phyloP scores from a whole-genome alignment of 2,888 invertebrate genomes.

The Schizaphis graminum region DNA sequence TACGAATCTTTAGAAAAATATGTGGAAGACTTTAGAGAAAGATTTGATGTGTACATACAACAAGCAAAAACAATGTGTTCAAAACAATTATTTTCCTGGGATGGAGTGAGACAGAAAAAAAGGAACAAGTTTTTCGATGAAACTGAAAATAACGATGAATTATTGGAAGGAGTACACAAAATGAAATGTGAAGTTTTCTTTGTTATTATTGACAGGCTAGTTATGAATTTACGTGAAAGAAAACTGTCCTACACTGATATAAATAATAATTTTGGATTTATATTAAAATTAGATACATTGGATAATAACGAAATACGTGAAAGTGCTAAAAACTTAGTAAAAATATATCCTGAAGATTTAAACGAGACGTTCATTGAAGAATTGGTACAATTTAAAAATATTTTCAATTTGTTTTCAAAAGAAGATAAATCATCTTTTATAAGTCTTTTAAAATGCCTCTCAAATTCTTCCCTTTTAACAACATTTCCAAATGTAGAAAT shows the following conservation, averaged over 20 bases:
- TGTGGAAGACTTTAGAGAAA: constrained; percentile 30
- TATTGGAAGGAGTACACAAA: constrained; percentile 26
- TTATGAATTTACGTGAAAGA: constrained; percentile 38
- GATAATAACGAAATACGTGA: background rate
- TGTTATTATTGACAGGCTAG: constrained; percentile 10
- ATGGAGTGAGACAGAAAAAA: background rate
- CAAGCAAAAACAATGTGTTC: constrained; percentile 25
- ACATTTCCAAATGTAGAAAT: constrained; percentile 6
- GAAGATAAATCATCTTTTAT: constrained; percentile 14
- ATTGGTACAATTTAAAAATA: constrained; percentile 24
- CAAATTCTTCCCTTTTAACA: constrained; percentile 9
- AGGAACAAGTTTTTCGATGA: constrained; percentile 29
- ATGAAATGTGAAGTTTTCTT: constrained; percentile 31
- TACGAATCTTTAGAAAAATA: constrained; percentile 15
- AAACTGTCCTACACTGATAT: constrained; percentile 35
- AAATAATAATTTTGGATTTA: constrained; percentile 40
- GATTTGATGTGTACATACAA: constrained; percentile 31
- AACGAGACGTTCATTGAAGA: constrained; percentile 10
- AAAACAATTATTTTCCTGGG: constrained; percentile 32
- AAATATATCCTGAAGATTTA: constrained; percentile 30
- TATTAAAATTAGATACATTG: constrained; percentile 15
- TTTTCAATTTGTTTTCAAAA: constrained; percentile 14
- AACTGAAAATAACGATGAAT: constrained; percentile 26
- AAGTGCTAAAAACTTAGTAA: constrained; percentile 26
- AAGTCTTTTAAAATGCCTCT: constrained; percentile 17